Base-by-base conservation (phyloP, 2,113 vertebrate genomes). In the Corythornis madagascariensis region DNA sequence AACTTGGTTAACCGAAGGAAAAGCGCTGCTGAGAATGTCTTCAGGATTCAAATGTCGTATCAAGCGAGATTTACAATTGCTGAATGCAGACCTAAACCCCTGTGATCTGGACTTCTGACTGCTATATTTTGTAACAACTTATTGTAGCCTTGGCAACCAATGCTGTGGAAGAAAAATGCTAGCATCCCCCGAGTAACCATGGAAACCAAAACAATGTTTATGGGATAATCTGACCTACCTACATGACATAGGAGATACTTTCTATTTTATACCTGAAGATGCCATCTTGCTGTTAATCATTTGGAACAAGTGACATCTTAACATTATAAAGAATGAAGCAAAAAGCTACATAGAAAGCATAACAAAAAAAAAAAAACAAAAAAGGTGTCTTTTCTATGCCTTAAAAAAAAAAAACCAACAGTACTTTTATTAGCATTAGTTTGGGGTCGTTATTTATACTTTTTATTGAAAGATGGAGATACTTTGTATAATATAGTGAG, bases 181-280 rank as follows among this genome's bases (percentile, higher is more conserved):
- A 83, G 42, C 77, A 77, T 38, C 29, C 29, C 7, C 38, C 67
- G 64, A 50, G 91, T 93, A 93, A 67, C 94, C 80, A 75, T 84
- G 73, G 94, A 86, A 92, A 95, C 80, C 22, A 63, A 86, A 94
- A 47, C 40, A 64, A 67, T 86, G 15, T 59, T 93, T 81, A 77
- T 59, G 8, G 26, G 47, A 71, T 84, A 83, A 63, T 55, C 84
- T 56, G 29, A 74, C 33, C 52, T 78, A 80, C 28, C 19, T 71
- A 22, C 10, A 14, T 43, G 56, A 47, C 33, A 60, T 38, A 65
- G 45, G 50, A 82, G 18, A 29, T 77, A 8, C 7, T 83, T 88
- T 29, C 16, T 72, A 25, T 67, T 85, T 83, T 73, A 59, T 77
- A 59, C 25, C 29, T 76, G 35, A 53, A 61, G n/a, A 72, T 35